Evolutionary conservation across 2,888 invertebrate species (phyloP), one percentile per base, ranked within the genome.

Genomic region (Melieria crassipennis): DNA sequence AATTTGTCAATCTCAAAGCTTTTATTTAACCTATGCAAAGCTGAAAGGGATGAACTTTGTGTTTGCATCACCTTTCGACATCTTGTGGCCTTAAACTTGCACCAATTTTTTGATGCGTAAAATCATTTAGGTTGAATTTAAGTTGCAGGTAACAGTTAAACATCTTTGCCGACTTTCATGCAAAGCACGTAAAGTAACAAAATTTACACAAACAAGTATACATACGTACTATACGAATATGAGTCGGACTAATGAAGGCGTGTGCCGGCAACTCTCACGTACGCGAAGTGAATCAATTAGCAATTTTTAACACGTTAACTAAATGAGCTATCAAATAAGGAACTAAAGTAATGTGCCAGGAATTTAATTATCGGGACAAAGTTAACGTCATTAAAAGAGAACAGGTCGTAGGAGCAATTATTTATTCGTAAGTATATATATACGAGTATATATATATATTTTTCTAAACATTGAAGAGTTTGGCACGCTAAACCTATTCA

Each of bases 41-140:
- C 5, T 30, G 9, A 57, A 13, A 6, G 10, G 57, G 13, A 10
- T 57, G 5, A 4, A 9, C 42, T 57, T 0, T 13, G 9, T 57
- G 16, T 30, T 58, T 42, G n/a, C 7, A 30, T 11, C 55, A 55
- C n/a, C 11, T n/a, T 5, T 9, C 42, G 47, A 46, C 11, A 45
- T 7, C 9, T 64, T 1, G 11, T 61, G 52, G 60, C 72, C 74
- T 71, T 74, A 70, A 74, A 74, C 74, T 72, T 74, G 71, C 13
- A 42, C 55, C 50, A 69, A 30, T 64, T 69, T 64, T 16, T 65
- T 56, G 3, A 16, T 56, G 43, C 45, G 46, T 13, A 45, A 4
- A 47, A 47, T 7, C 6, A 52, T n/a, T n/a, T 7, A 13, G 13
- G 9, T 7, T 5, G 6, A 9, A 5, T 52, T n/a, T n/a, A 52